Evolutionary conservation across 2,888 invertebrate genomes (phyloP).

Genomic region (Chorisops tibialis): DNA sequence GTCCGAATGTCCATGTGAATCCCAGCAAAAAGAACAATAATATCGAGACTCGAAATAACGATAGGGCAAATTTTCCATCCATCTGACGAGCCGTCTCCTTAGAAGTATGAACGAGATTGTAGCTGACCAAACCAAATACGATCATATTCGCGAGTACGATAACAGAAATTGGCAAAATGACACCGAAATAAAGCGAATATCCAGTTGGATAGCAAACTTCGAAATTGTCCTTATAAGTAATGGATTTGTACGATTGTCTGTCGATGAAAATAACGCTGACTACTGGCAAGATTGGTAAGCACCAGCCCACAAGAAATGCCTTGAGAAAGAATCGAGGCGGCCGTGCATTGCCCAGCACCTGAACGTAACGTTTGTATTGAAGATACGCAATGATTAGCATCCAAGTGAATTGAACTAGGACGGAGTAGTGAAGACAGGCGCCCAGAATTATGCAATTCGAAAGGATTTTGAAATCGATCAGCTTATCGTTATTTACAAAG

Average conservation of each 20-base stretch:
- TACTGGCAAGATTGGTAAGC: conserved; percentile 58
- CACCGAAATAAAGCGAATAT: conserved; percentile 53
- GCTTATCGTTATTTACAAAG: conserved; percentile 43
- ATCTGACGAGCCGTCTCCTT: conserved; percentile 54
- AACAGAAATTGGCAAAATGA: conserved; percentile 56
- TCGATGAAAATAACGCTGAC: conserved; percentile 52
- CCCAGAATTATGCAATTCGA: conserved; percentile 60
- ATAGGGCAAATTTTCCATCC: conserved; percentile 41
- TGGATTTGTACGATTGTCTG: conserved; percentile 53
- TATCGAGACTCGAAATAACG: conserved; percentile 58
- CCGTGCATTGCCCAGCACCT: conserved; percentile 59
- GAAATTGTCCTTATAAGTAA: conserved; percentile 37
- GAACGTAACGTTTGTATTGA: conserved; percentile 67
- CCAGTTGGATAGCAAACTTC: conserved; percentile 59
- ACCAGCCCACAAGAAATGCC: conserved; percentile 63
- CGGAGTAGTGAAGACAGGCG: conserved; percentile 63
- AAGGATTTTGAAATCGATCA: conserved; percentile 42
- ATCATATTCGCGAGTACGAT: conserved; percentile 56
- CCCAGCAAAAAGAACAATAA: conserved; percentile 61
- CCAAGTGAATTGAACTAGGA: conserved; percentile 67
- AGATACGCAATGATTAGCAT: conserved; percentile 67
- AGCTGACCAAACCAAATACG: conserved; percentile 57
- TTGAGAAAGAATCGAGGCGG: conserved; percentile 63
- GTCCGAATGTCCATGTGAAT: conserved; percentile 61
- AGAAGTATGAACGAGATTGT: conserved; percentile 54